Evolutionary conservation across 2,113 vertebrate genomes (phyloP).

Genomic region (Semicossyphus pulcher): DNA sequence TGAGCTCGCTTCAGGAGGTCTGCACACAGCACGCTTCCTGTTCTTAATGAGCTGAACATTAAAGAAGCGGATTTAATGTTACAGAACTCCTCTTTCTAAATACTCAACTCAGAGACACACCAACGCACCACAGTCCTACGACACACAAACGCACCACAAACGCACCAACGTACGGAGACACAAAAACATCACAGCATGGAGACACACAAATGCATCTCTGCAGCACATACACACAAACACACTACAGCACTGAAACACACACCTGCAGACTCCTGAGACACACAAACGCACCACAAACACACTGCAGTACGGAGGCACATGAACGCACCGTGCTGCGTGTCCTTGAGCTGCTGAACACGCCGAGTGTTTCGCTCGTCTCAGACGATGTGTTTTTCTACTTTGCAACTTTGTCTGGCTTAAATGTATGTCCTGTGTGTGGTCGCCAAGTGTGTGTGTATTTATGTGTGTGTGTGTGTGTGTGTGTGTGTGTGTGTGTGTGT

Average conservation of each 20-base stretch:
- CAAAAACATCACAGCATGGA: neutral
- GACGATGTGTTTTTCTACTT: neutral
- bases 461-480: constrained; percentile 7
- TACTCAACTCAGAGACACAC: neutral
- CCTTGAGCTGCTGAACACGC: neutral
- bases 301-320: neutral
- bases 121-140: neutral
- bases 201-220: neutral
- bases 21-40: neutral
- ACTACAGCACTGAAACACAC: neutral
- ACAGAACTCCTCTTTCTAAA: neutral
- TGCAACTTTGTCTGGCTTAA: constrained; percentile 10
- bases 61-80: neutral
- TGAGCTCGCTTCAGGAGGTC: neutral
- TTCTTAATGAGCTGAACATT: neutral
- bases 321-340: neutral
- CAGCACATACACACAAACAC: neutral
- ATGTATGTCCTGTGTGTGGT: constrained; percentile 15
- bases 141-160: neutral
- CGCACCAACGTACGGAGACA: too few relatives aligned
- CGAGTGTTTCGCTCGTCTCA: neutral
- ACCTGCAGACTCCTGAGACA: too few relatives aligned
- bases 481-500: constrained; percentile 30
- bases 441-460: neutral
- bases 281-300: neutral